Conservation (phyloP, 1,140 invertebrate genomes). For the Matsumurasca onukii region DNA sequence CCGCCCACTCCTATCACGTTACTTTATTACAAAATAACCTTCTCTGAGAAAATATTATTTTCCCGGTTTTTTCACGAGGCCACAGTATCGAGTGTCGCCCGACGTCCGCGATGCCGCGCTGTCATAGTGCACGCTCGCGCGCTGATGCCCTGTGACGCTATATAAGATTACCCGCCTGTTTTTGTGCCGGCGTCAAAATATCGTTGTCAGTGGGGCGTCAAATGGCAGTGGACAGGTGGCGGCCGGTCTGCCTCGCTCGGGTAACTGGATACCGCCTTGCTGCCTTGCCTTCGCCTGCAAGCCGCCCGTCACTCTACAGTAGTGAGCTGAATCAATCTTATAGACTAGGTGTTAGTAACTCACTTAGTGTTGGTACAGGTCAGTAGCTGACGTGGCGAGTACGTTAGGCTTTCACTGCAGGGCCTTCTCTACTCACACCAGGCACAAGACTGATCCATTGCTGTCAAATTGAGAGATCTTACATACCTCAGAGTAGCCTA, state of each 20-base stretch:
- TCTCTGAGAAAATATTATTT: constrained; percentile 26
- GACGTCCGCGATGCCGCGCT: background rate
- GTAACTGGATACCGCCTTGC: background rate
- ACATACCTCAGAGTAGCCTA: no score
- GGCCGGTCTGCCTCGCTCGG: background rate
- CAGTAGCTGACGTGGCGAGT: no score
- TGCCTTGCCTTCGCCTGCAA: background rate
- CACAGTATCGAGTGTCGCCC: constrained; percentile 12
- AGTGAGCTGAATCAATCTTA: no score
- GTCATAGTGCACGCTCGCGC: constrained; percentile 21
- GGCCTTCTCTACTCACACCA: no score
- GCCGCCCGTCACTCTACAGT: no score
- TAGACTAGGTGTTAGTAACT: no score
- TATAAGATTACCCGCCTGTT: constrained; percentile 26
- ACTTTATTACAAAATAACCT: constrained; percentile 25
- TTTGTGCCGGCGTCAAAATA: constrained; percentile 24
- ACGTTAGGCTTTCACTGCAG: no score
- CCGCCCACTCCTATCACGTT: constrained; percentile 19
- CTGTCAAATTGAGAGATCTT: no score
- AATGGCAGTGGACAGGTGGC: constrained; percentile 10
- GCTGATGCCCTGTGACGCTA: constrained; percentile 21
- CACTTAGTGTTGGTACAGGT: no score
- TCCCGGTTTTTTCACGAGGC: constrained; percentile 15
- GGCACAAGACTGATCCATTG: no score
- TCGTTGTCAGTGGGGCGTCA: background rate